phyloP scores from a whole-genome alignment of 2,113 vertebrate species.

The Apus apus region DNA sequence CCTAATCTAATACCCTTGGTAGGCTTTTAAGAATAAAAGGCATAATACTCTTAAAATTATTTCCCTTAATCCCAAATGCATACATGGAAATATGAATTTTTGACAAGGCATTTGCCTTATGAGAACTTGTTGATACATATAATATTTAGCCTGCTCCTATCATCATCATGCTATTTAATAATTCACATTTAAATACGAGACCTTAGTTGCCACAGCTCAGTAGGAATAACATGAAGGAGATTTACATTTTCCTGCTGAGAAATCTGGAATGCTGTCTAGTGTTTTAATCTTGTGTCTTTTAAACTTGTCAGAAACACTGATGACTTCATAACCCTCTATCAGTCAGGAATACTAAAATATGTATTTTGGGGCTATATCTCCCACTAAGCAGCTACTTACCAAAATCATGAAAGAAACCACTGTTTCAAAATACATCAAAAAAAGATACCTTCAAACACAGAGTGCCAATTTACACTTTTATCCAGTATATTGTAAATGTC shows the following conservation, averaged over 20 bases:
- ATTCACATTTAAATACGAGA: conserved; percentile 49
- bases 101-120: conserved; percentile 41
- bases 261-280: conserved; percentile 16
- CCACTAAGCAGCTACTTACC: neutral
- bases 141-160: conserved; percentile 11
- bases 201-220: conserved; percentile 13
- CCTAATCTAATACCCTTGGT: neutral
- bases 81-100: conserved; percentile 7
- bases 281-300: conserved; percentile 10
- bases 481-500: neutral
- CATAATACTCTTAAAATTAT: conserved; percentile 23
- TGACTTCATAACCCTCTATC: neutral
- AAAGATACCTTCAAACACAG: neutral
- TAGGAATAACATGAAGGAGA: conserved; percentile 54
- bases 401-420: neutral
- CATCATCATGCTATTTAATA: conserved; percentile 9
- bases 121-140: conserved; percentile 40
- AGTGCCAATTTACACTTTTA: neutral
- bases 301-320: conserved; percentile 32
- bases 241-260: conserved; percentile 43
- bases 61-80: conserved; percentile 18
- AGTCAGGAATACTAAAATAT: neutral
- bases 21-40: conserved; percentile 35
- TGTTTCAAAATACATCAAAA: neutral
- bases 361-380: neutral